phyloP scores from a whole-genome alignment of 2,888 invertebrate species.

The Anorthoa munda region DNA sequence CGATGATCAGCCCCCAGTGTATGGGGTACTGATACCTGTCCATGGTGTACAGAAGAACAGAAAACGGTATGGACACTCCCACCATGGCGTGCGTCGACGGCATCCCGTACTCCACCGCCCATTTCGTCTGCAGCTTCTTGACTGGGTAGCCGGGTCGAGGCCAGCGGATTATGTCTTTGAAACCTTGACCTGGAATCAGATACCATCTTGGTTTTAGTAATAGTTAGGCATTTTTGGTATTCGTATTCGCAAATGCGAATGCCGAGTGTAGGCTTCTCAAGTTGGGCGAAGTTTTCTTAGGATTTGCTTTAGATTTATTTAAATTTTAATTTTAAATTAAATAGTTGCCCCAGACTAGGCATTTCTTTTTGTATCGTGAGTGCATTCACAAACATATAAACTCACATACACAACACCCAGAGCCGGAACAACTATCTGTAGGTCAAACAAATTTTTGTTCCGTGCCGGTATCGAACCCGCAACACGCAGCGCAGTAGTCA shows the following conservation, averaged over 20 bases:
- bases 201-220: neutral
- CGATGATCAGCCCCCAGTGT: slow-evolving; percentile 90
- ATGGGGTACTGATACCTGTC: slow-evolving; percentile 94
- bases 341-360: too few relatives aligned
- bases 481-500: too few relatives aligned
- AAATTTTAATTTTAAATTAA: too few relatives aligned
- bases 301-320: too few relatives aligned
- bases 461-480: too few relatives aligned
- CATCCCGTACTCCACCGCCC: slow-evolving; percentile 98
- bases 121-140: slow-evolving; percentile 95
- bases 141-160: slow-evolving; percentile 97
- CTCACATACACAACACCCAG: too few relatives aligned
- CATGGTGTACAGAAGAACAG: slow-evolving; percentile 95
- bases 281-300: too few relatives aligned
- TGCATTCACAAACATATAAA: too few relatives aligned
- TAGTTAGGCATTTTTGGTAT: neutral
- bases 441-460: too few relatives aligned
- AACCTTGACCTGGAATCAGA: slow-evolving; percentile 93
- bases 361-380: too few relatives aligned
- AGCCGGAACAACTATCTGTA: too few relatives aligned
- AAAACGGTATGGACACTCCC: slow-evolving; percentile 96
- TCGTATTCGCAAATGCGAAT: neutral
- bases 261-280: neutral
- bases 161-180: slow-evolving; percentile 97
- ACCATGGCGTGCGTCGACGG: slow-evolving; percentile 99